phyloP scores from a whole-genome alignment of 2,888 invertebrate genomes.

The Odontothrips loti region DNA sequence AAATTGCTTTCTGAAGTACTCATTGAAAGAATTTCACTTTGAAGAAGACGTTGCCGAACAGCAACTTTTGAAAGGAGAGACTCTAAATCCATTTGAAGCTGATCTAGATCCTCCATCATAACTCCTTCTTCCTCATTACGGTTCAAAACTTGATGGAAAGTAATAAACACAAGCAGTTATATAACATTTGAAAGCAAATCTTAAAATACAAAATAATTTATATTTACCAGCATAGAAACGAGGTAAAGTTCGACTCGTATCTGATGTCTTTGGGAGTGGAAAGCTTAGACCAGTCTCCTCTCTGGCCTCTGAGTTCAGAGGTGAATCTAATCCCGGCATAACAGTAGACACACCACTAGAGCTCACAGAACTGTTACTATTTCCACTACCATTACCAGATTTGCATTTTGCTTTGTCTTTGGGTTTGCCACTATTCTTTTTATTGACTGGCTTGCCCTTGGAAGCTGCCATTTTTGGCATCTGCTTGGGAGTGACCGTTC shows the following conservation, averaged over 20 bases:
- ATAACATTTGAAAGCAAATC: neutral
- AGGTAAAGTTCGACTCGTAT: slow-evolving; percentile 63
- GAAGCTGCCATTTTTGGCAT: slow-evolving; percentile 14
- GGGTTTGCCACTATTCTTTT: neutral
- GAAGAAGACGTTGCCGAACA: neutral
- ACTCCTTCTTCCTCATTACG: slow-evolving; percentile 7
- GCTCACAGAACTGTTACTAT: neutral
- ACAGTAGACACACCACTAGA: neutral
- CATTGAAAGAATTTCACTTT: neutral
- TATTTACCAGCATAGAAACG: slow-evolving; percentile 50
- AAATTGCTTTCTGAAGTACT: neutral
- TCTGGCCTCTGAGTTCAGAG: slow-evolving; percentile 34
- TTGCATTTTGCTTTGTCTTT: slow-evolving; percentile 8
- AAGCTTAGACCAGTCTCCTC: slow-evolving; percentile 44
- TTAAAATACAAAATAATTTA: neutral
- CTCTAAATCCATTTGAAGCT: slow-evolving; percentile 16
- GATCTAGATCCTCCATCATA: slow-evolving; percentile 3
- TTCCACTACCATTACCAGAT: slow-evolving; percentile 14
- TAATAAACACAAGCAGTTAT: neutral
- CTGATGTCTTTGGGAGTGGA: slow-evolving; percentile 65
- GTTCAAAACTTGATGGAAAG: neutral
- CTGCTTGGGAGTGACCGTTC: neutral
- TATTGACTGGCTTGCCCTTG: neutral
- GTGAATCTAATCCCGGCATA: neutral
- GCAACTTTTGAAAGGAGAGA: slow-evolving; percentile 12